phyloP scores from a whole-genome alignment of 1,140 invertebrate species.

The Trichoplusia ni region DNA sequence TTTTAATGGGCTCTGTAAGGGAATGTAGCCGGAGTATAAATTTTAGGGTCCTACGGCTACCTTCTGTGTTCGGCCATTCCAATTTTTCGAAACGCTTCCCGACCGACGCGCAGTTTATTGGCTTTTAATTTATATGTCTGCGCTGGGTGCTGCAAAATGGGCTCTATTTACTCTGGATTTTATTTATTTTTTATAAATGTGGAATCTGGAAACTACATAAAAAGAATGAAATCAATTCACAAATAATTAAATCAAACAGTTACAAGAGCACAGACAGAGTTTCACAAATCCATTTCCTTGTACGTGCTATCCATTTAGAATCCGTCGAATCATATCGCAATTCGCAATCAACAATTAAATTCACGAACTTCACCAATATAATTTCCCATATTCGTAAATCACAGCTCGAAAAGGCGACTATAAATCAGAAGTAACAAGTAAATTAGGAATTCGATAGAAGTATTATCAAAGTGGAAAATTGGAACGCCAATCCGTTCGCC shows the following conservation, averaged over 20 bases:
- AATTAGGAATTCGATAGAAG: background rate
- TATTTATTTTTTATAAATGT: background rate
- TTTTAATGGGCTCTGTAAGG: constrained; percentile 71
- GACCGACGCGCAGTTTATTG: constrained; percentile 52
- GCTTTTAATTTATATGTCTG: constrained; percentile 70
- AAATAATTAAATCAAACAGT: background rate
- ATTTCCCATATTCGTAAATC: constrained; percentile 28
- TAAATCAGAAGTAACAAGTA: constrained; percentile 30
- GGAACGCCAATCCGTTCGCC: constrained; percentile 47
- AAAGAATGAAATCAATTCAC: background rate
- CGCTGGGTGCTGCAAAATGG: background rate
- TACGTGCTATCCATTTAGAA: background rate
- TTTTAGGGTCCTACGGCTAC: constrained; percentile 48
- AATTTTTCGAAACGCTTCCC: constrained; percentile 60
- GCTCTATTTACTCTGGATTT: too few species aligned
- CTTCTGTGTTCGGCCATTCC: constrained; percentile 45
- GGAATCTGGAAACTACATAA: background rate
- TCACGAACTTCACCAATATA: constrained; percentile 30
- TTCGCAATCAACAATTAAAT: constrained; percentile 30
- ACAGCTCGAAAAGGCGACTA: constrained; percentile 1
- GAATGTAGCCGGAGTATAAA: constrained; percentile 62
- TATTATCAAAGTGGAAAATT: constrained; percentile 16
- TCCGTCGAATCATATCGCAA: constrained; percentile 17
- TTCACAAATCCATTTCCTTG: background rate
- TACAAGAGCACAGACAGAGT: background rate